Percentiles rank a stretch among this genome's conserved stretches.
These are phyloP conservation scores for Drosophila siamana DNA, from an alignment of 2,888 invertebrate genomes.

Conservation along the genomic window DNA sequence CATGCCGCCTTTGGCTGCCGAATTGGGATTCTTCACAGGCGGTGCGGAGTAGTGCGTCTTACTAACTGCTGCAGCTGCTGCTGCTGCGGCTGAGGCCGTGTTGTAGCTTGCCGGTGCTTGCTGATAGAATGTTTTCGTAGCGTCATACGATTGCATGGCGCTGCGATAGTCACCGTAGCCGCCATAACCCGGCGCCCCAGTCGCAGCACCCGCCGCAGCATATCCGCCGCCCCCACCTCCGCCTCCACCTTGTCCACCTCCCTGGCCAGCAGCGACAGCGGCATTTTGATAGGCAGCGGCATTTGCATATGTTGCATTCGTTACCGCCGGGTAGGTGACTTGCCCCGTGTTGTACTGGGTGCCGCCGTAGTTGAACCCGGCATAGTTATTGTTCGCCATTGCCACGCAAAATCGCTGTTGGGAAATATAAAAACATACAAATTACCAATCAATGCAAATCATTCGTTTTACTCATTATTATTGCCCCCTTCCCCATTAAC, in stretches of 20 bases:
- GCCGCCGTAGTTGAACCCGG: conserved; percentile 97
- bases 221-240: conserved; percentile 48
- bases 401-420: conserved; percentile 44
- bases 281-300: conserved; percentile 94
- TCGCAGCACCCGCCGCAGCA: conserved; percentile 76
- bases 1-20: conserved; percentile 85
- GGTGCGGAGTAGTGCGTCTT: conserved; percentile 87
- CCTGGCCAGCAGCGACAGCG: conserved; percentile 86
- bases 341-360: conserved; percentile 91
- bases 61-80: conserved; percentile 83
- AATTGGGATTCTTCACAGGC: conserved; percentile 89
- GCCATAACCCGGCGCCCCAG: conserved; percentile 87
- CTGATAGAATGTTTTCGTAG: conserved; percentile 94
- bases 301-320: conserved; percentile 91
- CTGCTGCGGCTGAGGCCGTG: conserved; percentile 83
- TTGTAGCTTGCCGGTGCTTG: conserved; percentile 88
- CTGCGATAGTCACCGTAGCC: conserved; percentile 87
- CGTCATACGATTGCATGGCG: conserved; percentile 90
- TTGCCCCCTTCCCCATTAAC: neutral
- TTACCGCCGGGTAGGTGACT: conserved; percentile 82
- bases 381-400: conserved; percentile 93
- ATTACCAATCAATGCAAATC: conserved; percentile 69
- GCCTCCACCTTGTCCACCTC: conserved; percentile 88
- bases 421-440: conserved; percentile 44
- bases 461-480: conserved; percentile 16